Conservation (phyloP, 2,888 invertebrate species). For the Acanthopleura granulata region DNA sequence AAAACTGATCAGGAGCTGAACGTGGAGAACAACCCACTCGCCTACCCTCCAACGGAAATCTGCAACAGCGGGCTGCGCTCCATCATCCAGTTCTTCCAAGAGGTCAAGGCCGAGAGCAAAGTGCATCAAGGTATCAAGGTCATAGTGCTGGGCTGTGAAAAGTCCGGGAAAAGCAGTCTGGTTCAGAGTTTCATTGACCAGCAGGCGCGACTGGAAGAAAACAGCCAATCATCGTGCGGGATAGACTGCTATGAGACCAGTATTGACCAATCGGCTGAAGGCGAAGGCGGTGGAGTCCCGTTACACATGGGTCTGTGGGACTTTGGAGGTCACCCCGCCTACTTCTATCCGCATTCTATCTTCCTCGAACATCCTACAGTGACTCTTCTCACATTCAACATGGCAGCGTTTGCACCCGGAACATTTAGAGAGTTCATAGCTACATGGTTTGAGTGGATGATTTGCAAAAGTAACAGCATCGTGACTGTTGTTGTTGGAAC, state of each 20-base stretch:
- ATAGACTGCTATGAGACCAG: constrained; percentile 59
- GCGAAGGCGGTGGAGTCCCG: constrained; percentile 28
- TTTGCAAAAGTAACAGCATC: constrained; percentile 61
- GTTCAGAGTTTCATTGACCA: constrained; percentile 63
- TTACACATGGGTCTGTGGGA: constrained; percentile 62
- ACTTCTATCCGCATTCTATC: constrained; percentile 56
- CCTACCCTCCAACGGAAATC: constrained; percentile 61
- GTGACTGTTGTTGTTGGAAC: constrained; percentile 63
- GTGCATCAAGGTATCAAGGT: constrained; percentile 57
- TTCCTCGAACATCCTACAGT: constrained; percentile 63
- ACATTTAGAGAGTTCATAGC: constrained; percentile 59
- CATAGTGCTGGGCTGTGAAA: constrained; percentile 49
- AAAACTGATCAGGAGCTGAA: constrained; percentile 48
- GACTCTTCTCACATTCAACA: constrained; percentile 61
- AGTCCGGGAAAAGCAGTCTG: constrained; percentile 60
- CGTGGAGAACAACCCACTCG: constrained; percentile 61
- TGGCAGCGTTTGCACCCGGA: constrained; percentile 54
- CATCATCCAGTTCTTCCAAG: constrained; percentile 63
- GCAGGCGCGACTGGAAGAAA: constrained; percentile 58
- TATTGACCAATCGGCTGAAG: constrained; percentile 39
- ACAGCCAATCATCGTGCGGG: constrained; percentile 54
- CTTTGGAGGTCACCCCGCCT: constrained; percentile 60
- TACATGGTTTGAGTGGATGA: constrained; percentile 66
- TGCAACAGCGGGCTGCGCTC: constrained; percentile 61
- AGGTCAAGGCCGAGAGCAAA: constrained; percentile 56